Evolutionary conservation across 2,113 vertebrate genomes (phyloP), one percentile per base, ranked within the genome.

Genomic region (Progne subis): DNA sequence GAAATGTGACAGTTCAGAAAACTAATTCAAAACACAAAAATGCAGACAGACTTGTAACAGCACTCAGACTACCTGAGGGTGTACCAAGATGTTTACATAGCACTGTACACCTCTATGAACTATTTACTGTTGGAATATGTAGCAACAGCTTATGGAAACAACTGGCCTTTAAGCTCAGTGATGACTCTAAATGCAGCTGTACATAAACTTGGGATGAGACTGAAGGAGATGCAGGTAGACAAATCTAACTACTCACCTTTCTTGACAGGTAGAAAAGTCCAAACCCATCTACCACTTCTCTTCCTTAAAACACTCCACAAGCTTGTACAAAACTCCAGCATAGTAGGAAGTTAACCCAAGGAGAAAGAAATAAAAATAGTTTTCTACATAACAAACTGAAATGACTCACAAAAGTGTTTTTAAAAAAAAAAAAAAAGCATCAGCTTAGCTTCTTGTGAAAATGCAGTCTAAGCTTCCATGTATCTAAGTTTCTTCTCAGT

Each of bases 1-100:
- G 44, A 82, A 90, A 64, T 2, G 4, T 28, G 24, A n/a, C 49
- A 77, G 69, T 60, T 76, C 3, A 50, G 46, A 63, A 70, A 46
- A 13, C 1, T 43, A 25, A 70, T 78, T 82, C 31, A 71, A 85
- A 88, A 52, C 23, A 50, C 47, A 34, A 17, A 17, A 44, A 4
- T 0, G 0, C 32, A 71, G 25, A 57, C 5, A 28, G 24, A n/a
- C 65, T 44, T 0, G 0, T 72, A 64, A 52, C 8, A 67, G 46
- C 4, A 7, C 6, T 23, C 7, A 32, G 26, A 47, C 18, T 44
- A 60, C 15, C 18, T 26, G 18, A 79, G 12, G 16, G 71, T 1
- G 3, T 25, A 43, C 15, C 19, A 47, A 64, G 57, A 39, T 32
- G 15, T 63, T 87, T 67, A 67, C 65, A 85, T 8, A 67, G n/a